A percentile compares a stretch with the other conserved stretches of the same genome.
phyloP scores from a whole-genome alignment of 2,888 invertebrate genomes.

The Netelia inedita region DNA sequence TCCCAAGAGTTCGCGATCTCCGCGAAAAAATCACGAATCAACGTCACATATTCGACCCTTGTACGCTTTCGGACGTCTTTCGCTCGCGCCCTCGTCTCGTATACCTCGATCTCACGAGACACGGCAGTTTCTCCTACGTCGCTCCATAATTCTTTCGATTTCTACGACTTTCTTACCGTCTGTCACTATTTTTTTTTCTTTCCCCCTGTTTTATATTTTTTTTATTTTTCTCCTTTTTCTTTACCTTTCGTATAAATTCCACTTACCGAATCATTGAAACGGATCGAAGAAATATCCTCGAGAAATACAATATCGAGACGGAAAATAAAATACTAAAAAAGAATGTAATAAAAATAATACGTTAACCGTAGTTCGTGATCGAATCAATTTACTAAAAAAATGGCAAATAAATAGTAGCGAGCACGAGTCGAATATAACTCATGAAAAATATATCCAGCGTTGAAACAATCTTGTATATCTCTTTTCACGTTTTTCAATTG shows the following conservation, averaged over 20 bases:
- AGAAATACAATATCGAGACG: too few species aligned
- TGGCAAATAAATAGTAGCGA: too few species aligned
- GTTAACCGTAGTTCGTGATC: too few species aligned
- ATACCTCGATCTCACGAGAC: slow-evolving; percentile 32
- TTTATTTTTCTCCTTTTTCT: background rate
- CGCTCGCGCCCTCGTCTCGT: slow-evolving; percentile 14
- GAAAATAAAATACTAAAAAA: too few species aligned
- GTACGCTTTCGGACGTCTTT: slow-evolving; percentile 39
- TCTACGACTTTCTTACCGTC: slow-evolving; percentile 7
- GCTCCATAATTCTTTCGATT: slow-evolving; percentile 8
- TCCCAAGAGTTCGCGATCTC: slow-evolving; percentile 16
- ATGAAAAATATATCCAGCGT: background rate
- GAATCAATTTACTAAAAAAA: too few species aligned
- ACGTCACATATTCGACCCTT: slow-evolving; percentile 48
- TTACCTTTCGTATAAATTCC: too few species aligned
- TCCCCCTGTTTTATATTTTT: slow-evolving; percentile 9
- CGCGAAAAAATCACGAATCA: slow-evolving; percentile 34
- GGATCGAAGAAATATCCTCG: too few species aligned
- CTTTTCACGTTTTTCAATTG: background rate
- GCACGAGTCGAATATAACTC: background rate
- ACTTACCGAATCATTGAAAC: too few species aligned
- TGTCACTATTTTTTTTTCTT: slow-evolving; percentile 1
- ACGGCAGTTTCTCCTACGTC: slow-evolving; percentile 8
- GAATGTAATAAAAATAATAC: too few species aligned
- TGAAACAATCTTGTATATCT: background rate